phyloP scores from a whole-genome alignment of 2,888 invertebrate species.

The Xanthia icteritia region DNA sequence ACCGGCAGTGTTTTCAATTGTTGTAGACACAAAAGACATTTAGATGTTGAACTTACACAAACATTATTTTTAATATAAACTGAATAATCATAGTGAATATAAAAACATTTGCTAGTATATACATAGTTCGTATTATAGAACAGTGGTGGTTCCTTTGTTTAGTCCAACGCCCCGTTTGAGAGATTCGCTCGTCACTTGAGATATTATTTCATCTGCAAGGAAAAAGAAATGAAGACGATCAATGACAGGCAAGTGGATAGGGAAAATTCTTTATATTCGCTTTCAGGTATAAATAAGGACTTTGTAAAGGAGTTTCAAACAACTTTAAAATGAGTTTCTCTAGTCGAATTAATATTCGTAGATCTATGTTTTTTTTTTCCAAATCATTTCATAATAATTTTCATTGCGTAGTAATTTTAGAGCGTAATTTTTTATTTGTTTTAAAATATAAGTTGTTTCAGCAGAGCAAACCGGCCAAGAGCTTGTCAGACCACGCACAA shows the following conservation, averaged over 20 bases:
- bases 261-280: conserved; percentile 53
- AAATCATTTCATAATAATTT: neutral
- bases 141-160: conserved; percentile 33
- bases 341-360: conserved; percentile 19
- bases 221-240: conserved; percentile 57
- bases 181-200: conserved; percentile 42
- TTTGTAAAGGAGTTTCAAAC: conserved; percentile 27
- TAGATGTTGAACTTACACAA: neutral
- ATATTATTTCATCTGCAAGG: conserved; percentile 55
- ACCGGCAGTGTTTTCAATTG: neutral
- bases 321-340: conserved; percentile 28
- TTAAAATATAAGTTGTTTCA: neutral
- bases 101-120: conserved; percentile 13
- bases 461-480: neutral
- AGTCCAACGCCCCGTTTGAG: conserved; percentile 30
- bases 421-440: neutral
- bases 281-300: conserved; percentile 45
- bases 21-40: neutral
- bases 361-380: neutral
- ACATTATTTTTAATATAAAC: conserved; percentile 6
- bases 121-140: conserved; percentile 8
- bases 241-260: conserved; percentile 52
- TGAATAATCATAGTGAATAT: neutral
- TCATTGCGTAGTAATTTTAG: neutral
- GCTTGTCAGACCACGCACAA: too few species aligned